phyloP scores from a whole-genome alignment of 2,797 vertebrate species.

The Paramormyrops hopkinsi region DNA sequence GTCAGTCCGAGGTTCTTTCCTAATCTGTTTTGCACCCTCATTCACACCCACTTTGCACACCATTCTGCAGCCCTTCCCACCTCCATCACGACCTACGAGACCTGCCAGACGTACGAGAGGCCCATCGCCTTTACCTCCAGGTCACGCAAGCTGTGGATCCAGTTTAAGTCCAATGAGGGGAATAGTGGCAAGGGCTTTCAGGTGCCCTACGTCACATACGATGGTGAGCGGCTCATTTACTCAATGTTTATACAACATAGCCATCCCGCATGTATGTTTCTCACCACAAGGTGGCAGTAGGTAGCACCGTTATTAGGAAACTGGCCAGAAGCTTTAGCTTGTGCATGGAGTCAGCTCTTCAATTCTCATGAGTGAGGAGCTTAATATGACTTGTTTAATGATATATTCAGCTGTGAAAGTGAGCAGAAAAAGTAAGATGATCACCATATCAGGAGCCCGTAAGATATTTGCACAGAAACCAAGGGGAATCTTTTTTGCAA shows the following conservation, averaged over 20 bases:
- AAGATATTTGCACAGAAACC: not conserved
- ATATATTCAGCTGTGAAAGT: not conserved
- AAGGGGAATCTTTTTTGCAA: not conserved
- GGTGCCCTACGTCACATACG: constrained; percentile 92
- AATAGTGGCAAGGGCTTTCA: constrained; percentile 97
- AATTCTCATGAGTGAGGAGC: not conserved
- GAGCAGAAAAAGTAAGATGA: not conserved
- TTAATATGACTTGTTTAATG: not conserved
- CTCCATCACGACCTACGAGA: constrained; percentile 97
- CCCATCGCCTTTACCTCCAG: constrained; percentile 95
- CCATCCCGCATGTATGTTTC: not conserved
- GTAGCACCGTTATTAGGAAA: not conserved
- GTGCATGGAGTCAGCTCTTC: not conserved
- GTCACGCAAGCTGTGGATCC: constrained; percentile 92
- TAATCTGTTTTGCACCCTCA: not conserved
- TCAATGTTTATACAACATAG: not conserved
- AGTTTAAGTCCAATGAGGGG: constrained; percentile 92
- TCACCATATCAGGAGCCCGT: not conserved
- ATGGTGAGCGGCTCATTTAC: constrained; percentile 61
- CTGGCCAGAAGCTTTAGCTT: not conserved
- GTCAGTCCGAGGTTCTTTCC: not conserved
- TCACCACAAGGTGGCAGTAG: not conserved
- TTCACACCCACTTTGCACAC: not conserved
- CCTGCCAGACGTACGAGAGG: constrained; percentile 93
- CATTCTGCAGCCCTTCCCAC: constrained; percentile 71